phyloP scores from a whole-genome alignment of 2,888 invertebrate species.

The Tachina lurida region DNA sequence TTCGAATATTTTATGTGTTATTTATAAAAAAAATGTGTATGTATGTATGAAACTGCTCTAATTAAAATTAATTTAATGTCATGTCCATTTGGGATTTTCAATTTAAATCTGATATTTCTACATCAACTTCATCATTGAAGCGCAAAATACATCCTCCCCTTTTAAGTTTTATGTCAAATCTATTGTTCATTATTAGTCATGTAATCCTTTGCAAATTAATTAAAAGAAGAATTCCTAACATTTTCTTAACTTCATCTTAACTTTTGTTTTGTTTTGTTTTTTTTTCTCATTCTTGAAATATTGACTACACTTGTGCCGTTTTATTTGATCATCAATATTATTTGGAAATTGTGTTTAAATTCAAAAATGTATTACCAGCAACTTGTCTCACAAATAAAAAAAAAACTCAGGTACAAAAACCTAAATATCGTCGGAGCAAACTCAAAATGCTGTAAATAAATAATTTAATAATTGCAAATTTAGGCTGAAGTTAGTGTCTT shows the following conservation, averaged over 20 bases:
- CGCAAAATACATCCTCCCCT: conserved; percentile 42
- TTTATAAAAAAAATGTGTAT: background rate
- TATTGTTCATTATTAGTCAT: conserved; percentile 64
- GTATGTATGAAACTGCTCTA: no score
- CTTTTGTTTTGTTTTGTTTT: background rate
- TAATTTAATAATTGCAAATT: no score
- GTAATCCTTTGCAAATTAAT: conserved; percentile 68
- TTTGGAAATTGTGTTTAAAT: conserved; percentile 39
- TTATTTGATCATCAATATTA: conserved; percentile 53
- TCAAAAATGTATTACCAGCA: conserved; percentile 28
- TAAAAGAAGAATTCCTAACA: conserved; percentile 46
- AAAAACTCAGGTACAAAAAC: background rate
- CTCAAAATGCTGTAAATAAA: no score
- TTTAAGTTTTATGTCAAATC: conserved; percentile 63
- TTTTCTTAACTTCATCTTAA: conserved; percentile 23
- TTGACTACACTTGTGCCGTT: conserved; percentile 30
- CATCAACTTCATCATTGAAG: conserved; percentile 6
- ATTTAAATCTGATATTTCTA: background rate
- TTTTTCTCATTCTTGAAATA: conserved; percentile 29
- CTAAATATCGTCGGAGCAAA: background rate
- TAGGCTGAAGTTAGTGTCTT: no score
- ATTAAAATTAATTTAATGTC: background rate
- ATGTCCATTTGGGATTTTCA: background rate
- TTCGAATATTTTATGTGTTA: background rate
- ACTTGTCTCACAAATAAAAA: conserved; percentile 27